phyloP scores from a whole-genome alignment of 2,113 vertebrate species.

The Limnothrissa miodon region DNA sequence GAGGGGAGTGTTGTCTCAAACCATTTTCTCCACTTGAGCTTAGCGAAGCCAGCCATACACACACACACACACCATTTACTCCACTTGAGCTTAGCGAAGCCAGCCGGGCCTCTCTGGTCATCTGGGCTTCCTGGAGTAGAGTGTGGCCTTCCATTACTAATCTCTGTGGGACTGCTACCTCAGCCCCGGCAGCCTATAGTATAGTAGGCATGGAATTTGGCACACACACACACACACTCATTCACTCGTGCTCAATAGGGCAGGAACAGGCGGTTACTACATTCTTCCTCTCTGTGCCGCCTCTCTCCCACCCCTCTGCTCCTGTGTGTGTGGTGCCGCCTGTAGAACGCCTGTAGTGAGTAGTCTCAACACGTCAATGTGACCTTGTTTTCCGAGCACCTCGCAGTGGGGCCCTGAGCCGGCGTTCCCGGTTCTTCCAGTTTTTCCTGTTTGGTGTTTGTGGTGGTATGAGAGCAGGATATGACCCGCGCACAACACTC shows the following conservation, averaged over 20 bases:
- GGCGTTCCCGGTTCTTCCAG: slow-evolving; percentile 19
- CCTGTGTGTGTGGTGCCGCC: neutral
- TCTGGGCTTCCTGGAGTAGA: neutral
- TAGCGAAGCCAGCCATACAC: too few species aligned
- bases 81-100: neutral
- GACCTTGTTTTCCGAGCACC: slow-evolving; percentile 1
- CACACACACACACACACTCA: neutral
- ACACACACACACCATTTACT: too few species aligned
- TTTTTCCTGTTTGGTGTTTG: slow-evolving; percentile 30
- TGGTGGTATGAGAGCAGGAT: slow-evolving; percentile 29
- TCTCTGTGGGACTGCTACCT: neutral
- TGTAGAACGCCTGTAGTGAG: neutral
- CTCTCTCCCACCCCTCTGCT: neutral
- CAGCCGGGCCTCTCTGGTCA: neutral
- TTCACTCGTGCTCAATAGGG: neutral
- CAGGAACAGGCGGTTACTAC: neutral
- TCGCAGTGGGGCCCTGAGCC: neutral
- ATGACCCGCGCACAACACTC: slow-evolving; percentile 23
- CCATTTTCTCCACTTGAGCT: neutral
- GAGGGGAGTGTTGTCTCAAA: neutral
- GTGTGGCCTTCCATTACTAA: neutral
- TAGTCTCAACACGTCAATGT: slow-evolving; percentile 14
- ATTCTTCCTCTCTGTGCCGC: neutral
- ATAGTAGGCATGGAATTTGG: neutral
- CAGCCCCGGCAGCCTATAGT: neutral